Percentiles rank a stretch among this genome's conserved stretches.
Evolutionary conservation across 2,888 invertebrate species (phyloP).

Genomic region (Oxycera nigricornis): DNA sequence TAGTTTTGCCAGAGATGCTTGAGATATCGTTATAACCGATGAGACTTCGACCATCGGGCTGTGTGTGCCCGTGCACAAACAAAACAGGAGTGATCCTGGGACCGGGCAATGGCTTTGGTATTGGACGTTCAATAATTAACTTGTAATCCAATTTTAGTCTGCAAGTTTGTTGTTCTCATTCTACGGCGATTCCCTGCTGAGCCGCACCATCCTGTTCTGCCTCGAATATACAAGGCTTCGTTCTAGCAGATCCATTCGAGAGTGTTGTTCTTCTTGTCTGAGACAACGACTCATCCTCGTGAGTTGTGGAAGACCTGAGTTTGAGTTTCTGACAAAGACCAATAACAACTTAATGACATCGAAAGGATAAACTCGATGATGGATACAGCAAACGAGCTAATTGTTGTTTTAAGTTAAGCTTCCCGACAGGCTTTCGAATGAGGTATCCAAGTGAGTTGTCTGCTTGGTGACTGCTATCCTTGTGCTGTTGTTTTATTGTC

Average conservation of each 20-base stretch:
- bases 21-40: not conserved
- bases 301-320: not conserved
- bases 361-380: slow-evolving; percentile 30
- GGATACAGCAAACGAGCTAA: slow-evolving; percentile 34
- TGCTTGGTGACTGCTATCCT: not conserved
- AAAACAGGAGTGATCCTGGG: not conserved
- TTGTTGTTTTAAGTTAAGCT: slow-evolving; percentile 33
- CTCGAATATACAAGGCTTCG: not conserved
- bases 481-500: not conserved
- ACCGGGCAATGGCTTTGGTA: slow-evolving; percentile 14
- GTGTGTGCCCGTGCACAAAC: not conserved
- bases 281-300: not conserved
- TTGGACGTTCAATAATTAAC: slow-evolving; percentile 35
- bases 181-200: not conserved
- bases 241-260: not conserved
- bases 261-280: not conserved
- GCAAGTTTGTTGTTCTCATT: slow-evolving; percentile 10
- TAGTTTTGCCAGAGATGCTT: not conserved
- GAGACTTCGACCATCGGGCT: not conserved
- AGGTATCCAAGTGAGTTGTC: slow-evolving; percentile 16
- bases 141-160: slow-evolving; percentile 37
- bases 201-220: not conserved
- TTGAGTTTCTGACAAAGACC: slow-evolving; percentile 32
- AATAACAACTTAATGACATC: slow-evolving; percentile 36
- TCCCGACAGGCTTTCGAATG: not conserved